Evolutionary conservation across 2,888 invertebrate genomes (phyloP).

Genomic region (Autographa gamma): DNA sequence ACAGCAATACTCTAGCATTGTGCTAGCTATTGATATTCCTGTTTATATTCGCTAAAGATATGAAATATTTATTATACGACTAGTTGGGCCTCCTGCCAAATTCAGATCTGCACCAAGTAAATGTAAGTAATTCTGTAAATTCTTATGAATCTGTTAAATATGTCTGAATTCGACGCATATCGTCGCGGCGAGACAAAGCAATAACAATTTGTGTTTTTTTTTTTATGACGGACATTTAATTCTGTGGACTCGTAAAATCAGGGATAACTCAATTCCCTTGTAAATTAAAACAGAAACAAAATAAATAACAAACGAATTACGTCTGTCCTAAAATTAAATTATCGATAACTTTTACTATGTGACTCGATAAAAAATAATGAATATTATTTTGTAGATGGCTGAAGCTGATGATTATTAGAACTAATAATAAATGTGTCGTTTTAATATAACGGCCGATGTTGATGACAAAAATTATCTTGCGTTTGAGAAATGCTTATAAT

Average conservation of each 20-base stretch:
- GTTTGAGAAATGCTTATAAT: conserved; percentile 21
- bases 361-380: conserved; percentile 27
- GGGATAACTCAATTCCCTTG: conserved; percentile 59
- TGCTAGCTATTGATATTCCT: conserved; percentile 60
- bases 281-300: conserved; percentile 55
- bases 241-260: conserved; percentile 60
- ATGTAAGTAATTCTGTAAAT: conserved; percentile 68
- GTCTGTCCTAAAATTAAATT: conserved; percentile 11
- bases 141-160: conserved; percentile 73
- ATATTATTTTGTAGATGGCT: conserved; percentile 26
- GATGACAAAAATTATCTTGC: conserved; percentile 33
- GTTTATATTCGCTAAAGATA: conserved; percentile 72
- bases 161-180: conserved; percentile 65
- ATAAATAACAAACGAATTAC: conserved; percentile 10
- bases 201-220: conserved; percentile 59
- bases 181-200: conserved; percentile 64
- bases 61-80: conserved; percentile 75
- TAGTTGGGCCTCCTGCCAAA: conserved; percentile 77
- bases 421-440: conserved; percentile 38
- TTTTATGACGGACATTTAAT: conserved; percentile 63
- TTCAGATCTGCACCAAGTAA: conserved; percentile 74
- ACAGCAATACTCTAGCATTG: conserved; percentile 49
- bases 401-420: conserved; percentile 39
- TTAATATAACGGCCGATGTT: conserved; percentile 33
- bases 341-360: conserved; percentile 44